Evolutionary conservation across 2,113 vertebrate species (phyloP), one percentile per base, ranked within the genome.

Genomic region (Ornithorhynchus anatinus): DNA sequence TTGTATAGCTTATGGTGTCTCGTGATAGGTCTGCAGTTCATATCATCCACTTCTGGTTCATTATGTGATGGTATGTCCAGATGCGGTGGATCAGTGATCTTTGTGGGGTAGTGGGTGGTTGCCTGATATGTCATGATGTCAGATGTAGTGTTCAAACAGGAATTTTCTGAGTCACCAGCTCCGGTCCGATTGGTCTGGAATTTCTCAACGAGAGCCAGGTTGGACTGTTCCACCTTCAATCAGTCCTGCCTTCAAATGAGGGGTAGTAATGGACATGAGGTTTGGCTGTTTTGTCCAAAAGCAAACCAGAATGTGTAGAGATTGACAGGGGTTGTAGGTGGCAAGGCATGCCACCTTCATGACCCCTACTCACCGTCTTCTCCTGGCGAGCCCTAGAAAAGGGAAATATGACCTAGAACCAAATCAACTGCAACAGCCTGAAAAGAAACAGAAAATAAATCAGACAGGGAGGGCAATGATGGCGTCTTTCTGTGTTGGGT

Each of bases 321-420:
- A 8, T 36, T 37, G 25, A 40, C 35, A 7, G 4, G 7, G 3
- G 17, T 10, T 17, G 8, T 12, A 20, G 29, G n/a, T n/a, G n/a
- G n/a, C n/a, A n/a, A n/a, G n/a, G 9, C 10, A 59, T 38, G 22
- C 68, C 67, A 15, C 39, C 50, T 36, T 63, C 64, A 68, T 68
- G n/a, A 48, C 62, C 64, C 53, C 40, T 63, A 64, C 37, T 11
- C 59, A 51, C 29, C 61, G 48, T 43, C 51, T 62, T 65, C 75
- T 66, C 36, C 67, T 53, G 72, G 62, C 32, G 44, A 69, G 56
- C 35, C 0, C 2, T 75, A 56, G 59, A 54, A 80, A 80, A 8
- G 0, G n/a, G 2, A 33, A 2, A 79, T 0, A 0, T 40, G 59
- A 69, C 65, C 75, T 69, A 72, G 17, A 29, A 17, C 31, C 52